Base-by-base conservation (phyloP, 1,140 invertebrate genomes). In the Subanguina moxae region DNA sequence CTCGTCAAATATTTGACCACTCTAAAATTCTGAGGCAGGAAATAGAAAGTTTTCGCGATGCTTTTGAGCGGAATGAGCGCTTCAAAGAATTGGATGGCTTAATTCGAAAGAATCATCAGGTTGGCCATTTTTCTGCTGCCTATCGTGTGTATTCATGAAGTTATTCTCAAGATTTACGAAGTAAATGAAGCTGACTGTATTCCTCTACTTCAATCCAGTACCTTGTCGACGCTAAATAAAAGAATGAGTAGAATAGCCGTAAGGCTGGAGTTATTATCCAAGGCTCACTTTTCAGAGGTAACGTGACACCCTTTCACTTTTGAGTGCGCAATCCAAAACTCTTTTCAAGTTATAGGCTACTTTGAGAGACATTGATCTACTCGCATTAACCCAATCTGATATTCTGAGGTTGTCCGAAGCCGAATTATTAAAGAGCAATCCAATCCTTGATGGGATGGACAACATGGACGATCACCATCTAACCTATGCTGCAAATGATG, bases 21-120 rank as follows among this genome's bases (percentile, higher is more conserved):
- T 62, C 57, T 0, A n/a, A 63, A 66, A 27, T 62, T 19, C 17
- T 68, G 23, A 38, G 42, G 15, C 15, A 13, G 7, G 66, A 68
- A 42, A 68, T 68, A n/a, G 23, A 52, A 9, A 23, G 15, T 25
- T 62, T 68, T 30, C 38, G 62, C 13, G 30, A 68, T 23, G 38
- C 28, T 13, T 68, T 68, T 68, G 66, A 61, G 25, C 19, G 52
- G 11, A 68, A 68, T 27, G 28, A 56, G 25, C 38, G 66, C 1
- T 68, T 52, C 38, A 68, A 64, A 43, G 66, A 68, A 42, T 68
- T 68, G n/a, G 66, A 68, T 48, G 66, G 66, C 9, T 43, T 68
- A 56, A 46, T 68, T 46, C 43, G 42, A 56, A 45, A 32, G 21
- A 68, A 62, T 62, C 66, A 68, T 56, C 58, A 59, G 62, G 66